Conservation (phyloP, 2,797 vertebrate genomes). For the Chaenodraco wilsoni region DNA sequence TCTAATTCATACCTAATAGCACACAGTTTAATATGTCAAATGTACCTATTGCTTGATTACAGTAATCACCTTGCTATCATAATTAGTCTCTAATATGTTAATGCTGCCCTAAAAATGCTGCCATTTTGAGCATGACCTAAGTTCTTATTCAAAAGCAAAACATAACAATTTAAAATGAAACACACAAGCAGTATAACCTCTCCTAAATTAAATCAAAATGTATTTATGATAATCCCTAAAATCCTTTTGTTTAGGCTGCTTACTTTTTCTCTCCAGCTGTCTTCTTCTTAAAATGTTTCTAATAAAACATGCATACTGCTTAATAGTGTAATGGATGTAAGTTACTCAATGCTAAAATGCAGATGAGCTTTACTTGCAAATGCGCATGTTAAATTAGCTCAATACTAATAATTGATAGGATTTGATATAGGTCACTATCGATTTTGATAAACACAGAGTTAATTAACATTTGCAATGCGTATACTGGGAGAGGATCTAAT, state of each 20-base stretch:
- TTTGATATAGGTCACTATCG: slow-evolving; percentile 39
- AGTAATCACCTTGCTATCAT: slow-evolving; percentile 16
- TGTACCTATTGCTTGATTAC: slow-evolving; percentile 2
- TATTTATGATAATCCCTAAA: background rate
- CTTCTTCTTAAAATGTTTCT: slow-evolving; percentile 17
- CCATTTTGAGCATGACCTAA: background rate
- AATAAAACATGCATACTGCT: slow-evolving; percentile 23
- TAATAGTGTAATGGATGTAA: slow-evolving; percentile 13
- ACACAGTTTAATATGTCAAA: slow-evolving; percentile 1
- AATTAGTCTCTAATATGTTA: slow-evolving; percentile 1
- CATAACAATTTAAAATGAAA: slow-evolving; percentile 1
- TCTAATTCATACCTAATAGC: background rate
- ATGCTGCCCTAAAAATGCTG: background rate
- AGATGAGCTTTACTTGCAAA: background rate
- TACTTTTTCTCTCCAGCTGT: background rate
- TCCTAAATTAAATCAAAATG: slow-evolving; percentile 15
- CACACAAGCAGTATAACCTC: background rate
- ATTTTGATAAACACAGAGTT: slow-evolving; percentile 39
- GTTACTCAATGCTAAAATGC: slow-evolving; percentile 26
- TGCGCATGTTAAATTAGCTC: slow-evolving; percentile 16
- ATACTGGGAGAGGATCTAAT: slow-evolving; percentile 19
- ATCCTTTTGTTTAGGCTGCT: background rate
- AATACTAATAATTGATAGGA: slow-evolving; percentile 26
- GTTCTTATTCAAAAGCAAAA: slow-evolving; percentile 1
- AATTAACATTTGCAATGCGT: slow-evolving; percentile 52